Evolutionary conservation across 2,888 invertebrate genomes (phyloP).

Genomic region (Tetrapedia diversipes): DNA sequence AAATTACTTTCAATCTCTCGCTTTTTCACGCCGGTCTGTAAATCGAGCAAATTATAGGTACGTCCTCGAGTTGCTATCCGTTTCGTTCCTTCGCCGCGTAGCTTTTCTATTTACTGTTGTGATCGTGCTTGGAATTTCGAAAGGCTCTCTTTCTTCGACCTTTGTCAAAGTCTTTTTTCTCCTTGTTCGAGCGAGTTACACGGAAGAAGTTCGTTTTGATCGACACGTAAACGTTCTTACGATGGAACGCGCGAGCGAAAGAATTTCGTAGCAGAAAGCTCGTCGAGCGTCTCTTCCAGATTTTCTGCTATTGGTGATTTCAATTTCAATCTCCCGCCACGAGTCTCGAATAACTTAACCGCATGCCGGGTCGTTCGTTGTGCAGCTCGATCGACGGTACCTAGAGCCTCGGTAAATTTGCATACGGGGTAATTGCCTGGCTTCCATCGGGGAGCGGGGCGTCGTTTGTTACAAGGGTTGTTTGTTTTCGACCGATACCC

Average conservation of each 20-base stretch:
- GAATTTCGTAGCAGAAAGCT: not conserved
- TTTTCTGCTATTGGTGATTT: too few relatives aligned
- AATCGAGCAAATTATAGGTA: too few relatives aligned
- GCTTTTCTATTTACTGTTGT: slow-evolving; percentile 64
- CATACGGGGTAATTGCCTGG: not conserved
- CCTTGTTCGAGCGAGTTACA: slow-evolving; percentile 16
- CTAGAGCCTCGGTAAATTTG: too few relatives aligned
- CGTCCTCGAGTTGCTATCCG: slow-evolving; percentile 13
- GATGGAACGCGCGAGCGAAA: slow-evolving; percentile 30
- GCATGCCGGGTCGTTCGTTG: too few relatives aligned
- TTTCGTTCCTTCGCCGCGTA: slow-evolving; percentile 21
- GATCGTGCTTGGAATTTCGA: slow-evolving; percentile 55
- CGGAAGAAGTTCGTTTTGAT: slow-evolving; percentile 44
- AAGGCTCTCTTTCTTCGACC: slow-evolving; percentile 39
- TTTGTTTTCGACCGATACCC: slow-evolving; percentile 22
- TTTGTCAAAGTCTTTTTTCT: slow-evolving; percentile 52
- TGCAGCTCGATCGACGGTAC: too few relatives aligned
- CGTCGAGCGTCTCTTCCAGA: not conserved
- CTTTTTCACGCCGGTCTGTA: not conserved
- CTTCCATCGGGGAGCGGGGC: not conserved
- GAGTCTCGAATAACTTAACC: too few relatives aligned
- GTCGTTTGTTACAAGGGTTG: slow-evolving; percentile 44
- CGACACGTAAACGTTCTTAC: slow-evolving; percentile 47
- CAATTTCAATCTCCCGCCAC: too few relatives aligned
- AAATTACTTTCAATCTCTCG: too few relatives aligned